These are phyloP conservation scores for Neosilurus hyrtlii DNA, from an alignment of 2,797 vertebrate species.

Conservation along the genomic window DNA sequence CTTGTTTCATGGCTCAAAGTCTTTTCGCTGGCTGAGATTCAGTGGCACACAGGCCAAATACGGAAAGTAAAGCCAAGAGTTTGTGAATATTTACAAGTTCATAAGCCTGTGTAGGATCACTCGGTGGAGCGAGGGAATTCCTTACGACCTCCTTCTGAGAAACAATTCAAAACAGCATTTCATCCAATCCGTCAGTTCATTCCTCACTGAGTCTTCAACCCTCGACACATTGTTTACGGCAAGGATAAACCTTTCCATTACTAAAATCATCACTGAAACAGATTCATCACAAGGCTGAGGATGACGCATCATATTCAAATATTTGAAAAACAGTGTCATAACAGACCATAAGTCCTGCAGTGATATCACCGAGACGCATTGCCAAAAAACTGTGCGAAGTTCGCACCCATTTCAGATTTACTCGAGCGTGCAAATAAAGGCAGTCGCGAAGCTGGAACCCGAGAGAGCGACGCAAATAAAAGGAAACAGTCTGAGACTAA, in stretches of 20 bases:
- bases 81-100: conserved; percentile 27
- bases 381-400: neutral
- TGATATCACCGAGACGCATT: conserved; percentile 1
- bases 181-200: neutral
- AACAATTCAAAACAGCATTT: neutral
- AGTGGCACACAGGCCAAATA: neutral
- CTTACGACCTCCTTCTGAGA: conserved; percentile 20
- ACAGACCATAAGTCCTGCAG: neutral
- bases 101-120: neutral
- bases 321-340: conserved; percentile 29
- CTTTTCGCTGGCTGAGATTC: conserved; percentile 23
- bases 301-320: conserved; percentile 4
- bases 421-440: neutral
- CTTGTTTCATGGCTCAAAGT: conserved; percentile 20
- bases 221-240: neutral
- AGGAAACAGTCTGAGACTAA: conserved; percentile 8
- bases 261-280: conserved; percentile 6
- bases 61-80: conserved; percentile 23
- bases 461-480: neutral
- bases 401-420: neutral
- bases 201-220: conserved; percentile 6
- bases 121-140: conserved; percentile 23
- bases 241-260: neutral
- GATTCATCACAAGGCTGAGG: neutral
- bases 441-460: neutral